phyloP scores from a whole-genome alignment of 2,797 vertebrate genomes.

The Carapus acus region DNA sequence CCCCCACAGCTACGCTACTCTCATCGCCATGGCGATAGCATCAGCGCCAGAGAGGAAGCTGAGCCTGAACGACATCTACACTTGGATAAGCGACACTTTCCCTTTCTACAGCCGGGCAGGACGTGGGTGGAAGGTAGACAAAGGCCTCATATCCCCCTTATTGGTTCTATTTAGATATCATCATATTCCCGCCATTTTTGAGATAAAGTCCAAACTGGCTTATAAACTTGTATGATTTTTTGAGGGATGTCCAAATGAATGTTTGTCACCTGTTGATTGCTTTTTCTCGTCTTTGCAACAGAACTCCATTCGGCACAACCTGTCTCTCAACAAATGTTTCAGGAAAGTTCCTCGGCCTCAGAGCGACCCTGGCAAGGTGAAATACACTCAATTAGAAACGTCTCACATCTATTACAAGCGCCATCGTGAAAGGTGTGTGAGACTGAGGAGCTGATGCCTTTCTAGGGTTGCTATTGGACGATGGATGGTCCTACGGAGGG shows the following conservation, averaged over 20 bases:
- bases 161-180: no score
- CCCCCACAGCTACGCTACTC: conserved; percentile 94
- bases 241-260: no score
- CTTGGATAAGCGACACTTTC: conserved; percentile 97
- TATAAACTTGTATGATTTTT: no score
- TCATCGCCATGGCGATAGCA: conserved; percentile 94
- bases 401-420: neutral
- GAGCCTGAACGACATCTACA: conserved; percentile 97
- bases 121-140: conserved; percentile 93
- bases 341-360: conserved; percentile 94
- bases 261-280: no score
- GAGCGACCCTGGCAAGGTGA: conserved; percentile 95
- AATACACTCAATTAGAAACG: conserved; percentile 5
- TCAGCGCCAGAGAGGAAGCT: conserved; percentile 88
- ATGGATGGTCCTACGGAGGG: conserved; percentile 83
- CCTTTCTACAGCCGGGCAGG: conserved; percentile 92
- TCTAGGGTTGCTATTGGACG: conserved; percentile 96
- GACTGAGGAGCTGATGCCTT: conserved; percentile 32
- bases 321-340: conserved; percentile 98
- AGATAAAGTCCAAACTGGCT: no score
- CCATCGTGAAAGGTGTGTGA: neutral
- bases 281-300: conserved; percentile 49
- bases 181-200: no score
- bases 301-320: conserved; percentile 99
- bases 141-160: no score